A percentile compares a stretch with the other conserved stretches of the same genome.
Evolutionary conservation across 2,113 vertebrate genomes (phyloP).

Genomic region (Falco punctatus): DNA sequence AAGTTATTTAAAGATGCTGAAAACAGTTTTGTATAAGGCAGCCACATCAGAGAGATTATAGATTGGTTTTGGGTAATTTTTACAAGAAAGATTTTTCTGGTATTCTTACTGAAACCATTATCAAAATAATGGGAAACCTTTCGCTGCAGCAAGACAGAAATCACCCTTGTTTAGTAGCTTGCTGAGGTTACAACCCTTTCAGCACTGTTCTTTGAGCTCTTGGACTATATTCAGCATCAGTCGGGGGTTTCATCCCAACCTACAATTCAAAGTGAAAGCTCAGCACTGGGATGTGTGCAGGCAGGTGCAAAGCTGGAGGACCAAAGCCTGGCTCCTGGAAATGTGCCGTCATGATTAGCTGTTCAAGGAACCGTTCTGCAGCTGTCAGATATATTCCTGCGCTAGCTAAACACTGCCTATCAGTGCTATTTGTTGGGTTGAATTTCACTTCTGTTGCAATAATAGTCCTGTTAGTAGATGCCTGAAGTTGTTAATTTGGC

Average conservation of each 20-base stretch:
- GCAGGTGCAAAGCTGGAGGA: not conserved
- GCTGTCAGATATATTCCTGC: not conserved
- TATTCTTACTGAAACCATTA: not conserved
- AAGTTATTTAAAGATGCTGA: not conserved
- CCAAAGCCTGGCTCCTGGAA: not conserved
- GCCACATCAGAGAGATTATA: not conserved
- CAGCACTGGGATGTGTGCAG: not conserved
- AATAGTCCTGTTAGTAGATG: not conserved
- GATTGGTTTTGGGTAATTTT: not conserved
- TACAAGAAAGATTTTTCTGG: not conserved
- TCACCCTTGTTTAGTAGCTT: not conserved
- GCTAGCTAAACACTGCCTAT: not conserved
- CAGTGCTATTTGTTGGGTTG: not conserved
- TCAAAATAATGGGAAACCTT: not conserved
- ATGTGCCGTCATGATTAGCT: accelerated
- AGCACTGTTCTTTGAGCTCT: not conserved
- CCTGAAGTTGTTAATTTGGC: not conserved
- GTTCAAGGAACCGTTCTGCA: not conserved
- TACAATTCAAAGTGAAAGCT: not conserved
- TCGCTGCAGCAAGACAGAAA: not conserved
- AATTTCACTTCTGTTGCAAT: not conserved
- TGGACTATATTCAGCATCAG: not conserved
- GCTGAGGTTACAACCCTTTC: not conserved
- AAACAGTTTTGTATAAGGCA: not conserved
- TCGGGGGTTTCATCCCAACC: not conserved